Evolutionary conservation across 2,888 invertebrate species (phyloP).

Genomic region (Microplitis deprimator): DNA sequence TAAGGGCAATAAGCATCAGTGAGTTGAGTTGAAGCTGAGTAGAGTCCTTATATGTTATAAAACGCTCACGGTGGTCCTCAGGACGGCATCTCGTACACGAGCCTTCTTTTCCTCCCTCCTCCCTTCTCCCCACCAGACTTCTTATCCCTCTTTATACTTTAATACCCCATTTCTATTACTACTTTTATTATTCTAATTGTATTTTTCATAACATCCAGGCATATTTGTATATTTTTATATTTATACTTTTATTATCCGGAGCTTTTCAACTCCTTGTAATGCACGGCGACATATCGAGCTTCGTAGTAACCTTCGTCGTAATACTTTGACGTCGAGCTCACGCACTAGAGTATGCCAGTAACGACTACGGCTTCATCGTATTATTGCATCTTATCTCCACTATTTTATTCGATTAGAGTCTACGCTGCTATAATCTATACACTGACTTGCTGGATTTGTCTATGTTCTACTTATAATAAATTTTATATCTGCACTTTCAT

Average conservation of each 20-base stretch:
- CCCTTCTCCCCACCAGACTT: conserved; percentile 7
- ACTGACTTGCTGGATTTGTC: background rate
- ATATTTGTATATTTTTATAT: background rate
- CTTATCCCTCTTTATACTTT: background rate
- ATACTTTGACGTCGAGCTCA: conserved; percentile 24
- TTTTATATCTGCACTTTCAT: background rate
- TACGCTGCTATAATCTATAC: background rate
- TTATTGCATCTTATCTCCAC: conserved; percentile 41
- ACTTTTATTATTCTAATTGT: no score
- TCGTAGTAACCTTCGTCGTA: conserved; percentile 14
- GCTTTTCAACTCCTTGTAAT: conserved; percentile 8
- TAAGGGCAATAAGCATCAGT: conserved; percentile 57
- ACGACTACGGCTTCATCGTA: conserved; percentile 48
- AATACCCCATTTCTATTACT: no score
- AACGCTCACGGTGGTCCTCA: conserved; percentile 57
- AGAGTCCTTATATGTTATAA: conserved; percentile 38
- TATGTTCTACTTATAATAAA: background rate
- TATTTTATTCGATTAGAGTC: conserved; percentile 35
- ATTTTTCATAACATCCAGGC: no score
- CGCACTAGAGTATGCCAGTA: conserved; percentile 10
- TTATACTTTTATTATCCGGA: background rate
- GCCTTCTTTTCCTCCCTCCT: conserved; percentile 22
- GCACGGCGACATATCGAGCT: background rate
- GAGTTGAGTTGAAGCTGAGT: conserved; percentile 37
- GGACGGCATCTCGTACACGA: conserved; percentile 33